These are phyloP conservation scores for Hemitrygon akajei DNA, from an alignment of 2,797 vertebrate genomes.

Conservation along the genomic window DNA sequence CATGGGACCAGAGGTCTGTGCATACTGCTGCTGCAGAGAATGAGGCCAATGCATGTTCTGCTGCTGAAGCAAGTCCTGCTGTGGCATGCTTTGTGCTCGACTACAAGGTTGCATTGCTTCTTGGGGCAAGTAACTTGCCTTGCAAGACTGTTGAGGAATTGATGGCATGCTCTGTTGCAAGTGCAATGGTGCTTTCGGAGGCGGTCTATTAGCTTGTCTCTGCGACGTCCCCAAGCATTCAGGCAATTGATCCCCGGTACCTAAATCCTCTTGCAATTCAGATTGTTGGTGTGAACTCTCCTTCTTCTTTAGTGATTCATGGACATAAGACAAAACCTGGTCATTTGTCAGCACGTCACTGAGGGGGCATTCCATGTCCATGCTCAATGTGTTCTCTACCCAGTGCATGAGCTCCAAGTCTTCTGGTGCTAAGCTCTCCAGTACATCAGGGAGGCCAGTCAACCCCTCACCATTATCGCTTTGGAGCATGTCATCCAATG, in stretches of 20 bases:
- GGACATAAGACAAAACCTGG: constrained; percentile 8
- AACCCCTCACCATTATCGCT: background rate
- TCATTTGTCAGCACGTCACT: constrained; percentile 1
- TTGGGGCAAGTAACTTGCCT: background rate
- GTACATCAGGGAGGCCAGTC: background rate
- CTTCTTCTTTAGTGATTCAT: background rate
- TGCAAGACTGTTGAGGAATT: background rate
- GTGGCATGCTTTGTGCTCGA: background rate
- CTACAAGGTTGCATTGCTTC: background rate
- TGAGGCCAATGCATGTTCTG: background rate
- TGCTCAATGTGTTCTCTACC: background rate
- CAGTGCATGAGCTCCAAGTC: constrained; percentile 28
- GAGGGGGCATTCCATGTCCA: background rate
- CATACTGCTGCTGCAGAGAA: background rate
- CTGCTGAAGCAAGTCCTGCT: background rate
- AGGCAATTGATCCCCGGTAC: background rate
- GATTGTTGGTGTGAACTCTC: background rate
- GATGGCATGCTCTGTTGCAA: background rate
- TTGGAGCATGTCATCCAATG: background rate
- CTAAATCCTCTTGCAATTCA: too few species aligned
- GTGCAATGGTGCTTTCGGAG: background rate
- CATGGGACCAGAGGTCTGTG: background rate
- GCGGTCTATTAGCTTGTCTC: background rate
- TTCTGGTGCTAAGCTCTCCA: constrained; percentile 6
- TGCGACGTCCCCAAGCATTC: background rate